phyloP scores from a whole-genome alignment of 2,797 vertebrate species.

The Adrianichthys oophorus region DNA sequence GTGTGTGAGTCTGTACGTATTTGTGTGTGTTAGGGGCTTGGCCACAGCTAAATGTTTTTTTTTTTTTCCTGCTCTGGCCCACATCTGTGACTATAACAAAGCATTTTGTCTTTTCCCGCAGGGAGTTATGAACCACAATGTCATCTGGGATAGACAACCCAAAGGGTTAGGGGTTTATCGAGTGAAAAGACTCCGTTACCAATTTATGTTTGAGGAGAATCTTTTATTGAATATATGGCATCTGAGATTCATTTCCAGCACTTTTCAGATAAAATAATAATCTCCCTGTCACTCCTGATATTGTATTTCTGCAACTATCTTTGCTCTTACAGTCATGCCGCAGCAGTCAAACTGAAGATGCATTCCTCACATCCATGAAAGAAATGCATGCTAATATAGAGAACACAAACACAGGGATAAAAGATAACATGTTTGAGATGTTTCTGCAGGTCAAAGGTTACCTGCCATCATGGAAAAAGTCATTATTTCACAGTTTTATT shows the following conservation, averaged over 20 bases:
- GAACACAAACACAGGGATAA: not conserved
- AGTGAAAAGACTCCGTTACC: constrained; percentile 27
- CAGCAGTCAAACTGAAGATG: constrained; percentile 17
- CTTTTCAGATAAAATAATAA: constrained; percentile 6
- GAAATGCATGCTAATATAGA: not conserved
- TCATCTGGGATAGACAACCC: constrained; percentile 29
- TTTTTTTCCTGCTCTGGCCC: constrained; percentile 32
- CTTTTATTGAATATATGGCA: constrained; percentile 25
- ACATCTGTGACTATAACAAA: constrained; percentile 48
- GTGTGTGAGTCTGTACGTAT: constrained; percentile 10
- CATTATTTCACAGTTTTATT: constrained; percentile 49
- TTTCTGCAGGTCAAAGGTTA: constrained; percentile 44
- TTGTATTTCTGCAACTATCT: constrained; percentile 24
- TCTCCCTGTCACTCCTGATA: constrained; percentile 28
- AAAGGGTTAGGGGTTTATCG: constrained; percentile 32
- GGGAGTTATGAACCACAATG: constrained; percentile 25
- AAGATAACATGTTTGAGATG: constrained; percentile 16
- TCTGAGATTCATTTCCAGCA: not conserved
- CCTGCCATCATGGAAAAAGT: constrained; percentile 22
- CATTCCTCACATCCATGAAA: not conserved
- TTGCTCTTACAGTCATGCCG: constrained; percentile 14
- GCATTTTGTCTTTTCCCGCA: constrained; percentile 31
- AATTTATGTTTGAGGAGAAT: constrained; percentile 20
- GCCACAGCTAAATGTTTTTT: constrained; percentile 29
- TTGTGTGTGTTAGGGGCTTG: constrained; percentile 13